A percentile compares a stretch with the other conserved stretches of the same genome.
These are phyloP conservation scores for Ursus arctos DNA, from an alignment of 2,113 vertebrate genomes.

Conservation along the genomic window DNA sequence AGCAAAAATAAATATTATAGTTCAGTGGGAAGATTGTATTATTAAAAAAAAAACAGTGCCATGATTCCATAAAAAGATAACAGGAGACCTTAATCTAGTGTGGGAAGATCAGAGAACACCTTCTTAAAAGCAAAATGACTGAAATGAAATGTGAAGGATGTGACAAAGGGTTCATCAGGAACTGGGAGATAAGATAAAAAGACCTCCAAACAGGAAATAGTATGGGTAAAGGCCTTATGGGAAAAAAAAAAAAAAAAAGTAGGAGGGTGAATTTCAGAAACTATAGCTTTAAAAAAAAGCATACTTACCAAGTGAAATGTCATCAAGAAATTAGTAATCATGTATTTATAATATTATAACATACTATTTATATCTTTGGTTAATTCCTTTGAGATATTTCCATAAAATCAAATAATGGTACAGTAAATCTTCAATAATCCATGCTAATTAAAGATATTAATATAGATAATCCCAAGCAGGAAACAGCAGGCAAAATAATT, in stretches of 20 bases:
- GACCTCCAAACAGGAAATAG: not conserved
- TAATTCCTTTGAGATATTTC: slow-evolving; percentile 34
- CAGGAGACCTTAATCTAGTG: not conserved
- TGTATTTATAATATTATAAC: not conserved
- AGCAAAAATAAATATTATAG: not conserved
- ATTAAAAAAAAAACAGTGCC: not conserved
- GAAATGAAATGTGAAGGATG: not conserved
- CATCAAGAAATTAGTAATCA: not conserved
- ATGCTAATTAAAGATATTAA: not conserved
- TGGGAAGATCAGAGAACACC: slow-evolving; percentile 11
- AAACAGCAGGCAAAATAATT: slow-evolving; percentile 22
- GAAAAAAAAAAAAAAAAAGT: not conserved
- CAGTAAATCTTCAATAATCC: not conserved
- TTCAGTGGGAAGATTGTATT: not conserved
- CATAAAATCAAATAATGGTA: slow-evolving; percentile 15
- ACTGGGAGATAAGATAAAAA: not conserved
- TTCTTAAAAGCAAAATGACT: not conserved
- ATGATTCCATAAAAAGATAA: not conserved
- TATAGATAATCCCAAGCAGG: not conserved
- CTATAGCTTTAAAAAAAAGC: not conserved
- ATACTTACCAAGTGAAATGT: not conserved
- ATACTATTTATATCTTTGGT: not conserved
- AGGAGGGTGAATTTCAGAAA: not conserved
- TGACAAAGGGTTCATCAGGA: not conserved
- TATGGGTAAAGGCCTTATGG: not conserved